phyloP scores from a whole-genome alignment of 2,113 vertebrate species.

The Arizona elegans region DNA sequence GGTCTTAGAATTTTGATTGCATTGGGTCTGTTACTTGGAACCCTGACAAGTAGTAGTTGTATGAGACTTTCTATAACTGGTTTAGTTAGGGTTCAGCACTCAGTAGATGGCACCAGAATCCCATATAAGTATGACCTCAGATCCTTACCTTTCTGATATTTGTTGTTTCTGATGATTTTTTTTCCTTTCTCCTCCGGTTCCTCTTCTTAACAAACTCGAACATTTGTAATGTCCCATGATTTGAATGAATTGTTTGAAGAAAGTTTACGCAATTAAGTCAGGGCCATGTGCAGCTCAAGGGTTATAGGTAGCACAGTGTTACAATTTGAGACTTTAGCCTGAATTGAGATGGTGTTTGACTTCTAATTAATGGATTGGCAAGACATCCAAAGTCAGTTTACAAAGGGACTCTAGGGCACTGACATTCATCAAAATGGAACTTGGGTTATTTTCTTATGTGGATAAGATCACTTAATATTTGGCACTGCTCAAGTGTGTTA shows the following conservation, averaged over 20 bases:
- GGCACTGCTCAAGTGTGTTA: background rate
- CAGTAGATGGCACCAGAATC: background rate
- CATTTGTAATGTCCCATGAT: background rate
- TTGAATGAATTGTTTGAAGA: background rate
- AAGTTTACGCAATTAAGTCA: background rate
- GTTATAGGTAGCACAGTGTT: background rate
- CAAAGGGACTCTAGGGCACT: background rate
- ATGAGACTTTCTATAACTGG: background rate
- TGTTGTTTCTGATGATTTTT: too few species aligned
- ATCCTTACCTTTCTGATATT: too few species aligned
- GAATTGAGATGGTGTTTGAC: background rate
- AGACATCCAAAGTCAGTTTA: background rate
- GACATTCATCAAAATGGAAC: background rate
- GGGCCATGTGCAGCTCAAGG: background rate
- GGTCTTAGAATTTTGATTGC: too few species aligned
- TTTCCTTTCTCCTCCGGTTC: too few species aligned
- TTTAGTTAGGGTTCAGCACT: background rate
- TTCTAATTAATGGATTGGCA: background rate
- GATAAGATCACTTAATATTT: background rate
- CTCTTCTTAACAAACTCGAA: background rate
- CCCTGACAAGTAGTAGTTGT: background rate
- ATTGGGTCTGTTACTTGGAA: too few species aligned
- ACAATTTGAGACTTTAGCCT: background rate
- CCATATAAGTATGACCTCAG: too few species aligned
- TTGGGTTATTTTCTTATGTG: background rate